Evolutionary conservation across 1,140 invertebrate species (phyloP), one percentile per base, ranked within the genome.

Genomic region (Scylla paramamosain): DNA sequence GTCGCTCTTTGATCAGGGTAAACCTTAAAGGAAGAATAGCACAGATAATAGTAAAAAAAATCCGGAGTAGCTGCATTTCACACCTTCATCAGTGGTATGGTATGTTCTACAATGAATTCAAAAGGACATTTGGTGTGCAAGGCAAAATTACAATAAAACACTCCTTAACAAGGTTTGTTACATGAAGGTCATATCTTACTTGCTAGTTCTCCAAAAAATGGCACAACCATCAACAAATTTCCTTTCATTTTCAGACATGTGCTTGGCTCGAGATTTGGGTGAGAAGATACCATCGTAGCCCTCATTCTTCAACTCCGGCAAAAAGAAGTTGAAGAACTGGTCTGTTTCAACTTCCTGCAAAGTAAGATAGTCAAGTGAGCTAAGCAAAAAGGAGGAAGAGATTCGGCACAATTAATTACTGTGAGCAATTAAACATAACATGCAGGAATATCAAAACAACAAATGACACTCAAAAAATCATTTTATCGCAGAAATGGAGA

Each of bases 161-260:
- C 10, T 14, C 52, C 52, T 20, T 59, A 20, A 59, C 52, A 59
- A 59, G 52, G 52, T 8, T 3, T 59, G 12, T 20, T 39, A 39
- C 39, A 39, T 39, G 39, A 39, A 39, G 39, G 6, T 59, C 10
- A 59, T 8, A 59, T 59, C 98, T 98, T 97, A 99, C 99, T 99
- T 99, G 96, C 98, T 98, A 96, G 98, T 98, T 97, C 98, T 97
- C 97, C 98, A 99, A 97, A 99, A 99, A 96, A 99, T 99, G 94
- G 99, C 99, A 97, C 99, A 99, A 95, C 99, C 99, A 97, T 99
- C 99, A 10, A 99, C 99, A 97, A 99, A 99, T 97, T 99, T 99
- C 96, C 99, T 97, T 96, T 99, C 99, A 96, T 98, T 98, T 96
- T 99, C 99, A 0, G 98, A 98, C 99, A 99, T 99, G 67, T 99